Evolutionary conservation across 2,113 vertebrate species (phyloP).

Genomic region (Leucosticte australis): DNA sequence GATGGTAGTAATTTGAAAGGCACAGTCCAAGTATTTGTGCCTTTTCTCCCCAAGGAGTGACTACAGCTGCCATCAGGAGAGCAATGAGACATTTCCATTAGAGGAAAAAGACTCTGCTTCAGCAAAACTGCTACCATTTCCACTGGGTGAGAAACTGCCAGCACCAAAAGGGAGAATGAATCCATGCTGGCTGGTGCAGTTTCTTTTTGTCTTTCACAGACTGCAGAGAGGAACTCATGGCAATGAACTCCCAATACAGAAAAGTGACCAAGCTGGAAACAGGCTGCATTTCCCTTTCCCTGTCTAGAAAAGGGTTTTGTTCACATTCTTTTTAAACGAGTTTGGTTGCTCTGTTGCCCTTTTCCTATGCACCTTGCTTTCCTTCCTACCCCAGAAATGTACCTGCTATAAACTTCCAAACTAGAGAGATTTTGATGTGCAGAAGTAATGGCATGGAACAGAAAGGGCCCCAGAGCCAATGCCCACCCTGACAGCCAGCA

Average conservation of each 20-base stretch:
- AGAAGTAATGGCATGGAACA: neutral
- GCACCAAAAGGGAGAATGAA: neutral
- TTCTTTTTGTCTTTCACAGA: neutral
- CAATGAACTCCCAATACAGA: neutral
- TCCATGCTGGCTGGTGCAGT: neutral
- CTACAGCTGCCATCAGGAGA: neutral
- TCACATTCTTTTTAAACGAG: rapidly evolving
- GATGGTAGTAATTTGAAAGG: neutral
- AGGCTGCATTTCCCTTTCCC: neutral
- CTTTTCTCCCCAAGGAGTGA: neutral
- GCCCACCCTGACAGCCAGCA: neutral
- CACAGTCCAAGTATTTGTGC: neutral
- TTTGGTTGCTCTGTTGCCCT: neutral
- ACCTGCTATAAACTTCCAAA: neutral
- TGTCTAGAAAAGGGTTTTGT: neutral
- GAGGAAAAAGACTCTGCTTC: neutral
- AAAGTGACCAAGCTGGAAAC: neutral
- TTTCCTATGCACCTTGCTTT: neutral
- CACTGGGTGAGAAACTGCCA: neutral
- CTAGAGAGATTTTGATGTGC: neutral
- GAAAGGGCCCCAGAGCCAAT: neutral
- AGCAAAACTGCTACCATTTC: neutral
- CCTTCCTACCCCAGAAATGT: neutral
- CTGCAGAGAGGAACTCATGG: neutral
- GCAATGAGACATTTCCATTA: rapidly evolving